These are phyloP conservation scores for Ommatoiulus sabulosus DNA, from an alignment of 2,888 invertebrate species.

Conservation along the genomic window DNA sequence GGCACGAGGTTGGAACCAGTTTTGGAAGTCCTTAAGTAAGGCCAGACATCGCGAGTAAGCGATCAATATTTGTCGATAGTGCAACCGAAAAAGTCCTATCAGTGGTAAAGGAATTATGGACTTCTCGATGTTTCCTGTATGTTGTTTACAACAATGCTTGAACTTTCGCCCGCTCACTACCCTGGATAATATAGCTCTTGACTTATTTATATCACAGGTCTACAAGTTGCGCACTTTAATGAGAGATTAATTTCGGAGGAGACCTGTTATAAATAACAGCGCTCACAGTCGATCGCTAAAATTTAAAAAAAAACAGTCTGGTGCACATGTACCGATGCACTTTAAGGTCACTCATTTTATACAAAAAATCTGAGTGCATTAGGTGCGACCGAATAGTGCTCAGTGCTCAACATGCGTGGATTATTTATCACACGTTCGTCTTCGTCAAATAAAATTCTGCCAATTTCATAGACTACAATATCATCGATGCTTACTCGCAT, in stretches of 20 bases:
- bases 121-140: neutral
- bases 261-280: slow-evolving; percentile 21
- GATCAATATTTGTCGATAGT: slow-evolving; percentile 1
- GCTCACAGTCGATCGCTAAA: neutral
- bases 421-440: neutral
- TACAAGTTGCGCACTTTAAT: neutral
- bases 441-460: neutral
- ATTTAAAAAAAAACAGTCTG: neutral
- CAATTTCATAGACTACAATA: slow-evolving; percentile 20
- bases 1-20: neutral
- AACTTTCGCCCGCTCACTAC: neutral
- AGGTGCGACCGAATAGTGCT: neutral
- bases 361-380: slow-evolving; percentile 5
- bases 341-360: neutral
- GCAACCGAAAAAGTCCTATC: slow-evolving; percentile 12
- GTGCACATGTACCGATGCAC: neutral
- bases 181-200: neutral
- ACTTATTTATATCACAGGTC: neutral
- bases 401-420: neutral
- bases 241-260: slow-evolving; percentile 39
- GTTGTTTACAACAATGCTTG: slow-evolving; percentile 20
- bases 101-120: neutral
- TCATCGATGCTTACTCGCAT: neutral
- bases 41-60: neutral
- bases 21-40: neutral